Conservation (phyloP, 2,797 vertebrate genomes). For the Sitta carolinensis region DNA sequence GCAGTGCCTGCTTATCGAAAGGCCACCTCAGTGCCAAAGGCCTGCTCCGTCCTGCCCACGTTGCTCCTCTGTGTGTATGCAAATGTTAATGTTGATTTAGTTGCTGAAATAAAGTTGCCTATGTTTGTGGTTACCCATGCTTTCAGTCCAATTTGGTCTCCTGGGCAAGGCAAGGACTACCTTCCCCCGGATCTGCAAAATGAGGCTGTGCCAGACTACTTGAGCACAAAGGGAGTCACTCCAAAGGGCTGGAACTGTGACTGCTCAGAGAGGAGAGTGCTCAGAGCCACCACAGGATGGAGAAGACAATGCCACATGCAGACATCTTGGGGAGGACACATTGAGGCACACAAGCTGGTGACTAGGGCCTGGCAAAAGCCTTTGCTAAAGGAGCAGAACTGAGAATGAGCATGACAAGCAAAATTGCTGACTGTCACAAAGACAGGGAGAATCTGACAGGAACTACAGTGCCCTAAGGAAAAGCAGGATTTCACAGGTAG, state of each 20-base stretch:
- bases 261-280: background rate
- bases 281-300: background rate
- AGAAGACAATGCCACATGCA: background rate
- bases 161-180: background rate
- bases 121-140: background rate
- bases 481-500: background rate
- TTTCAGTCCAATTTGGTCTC: background rate
- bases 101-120: background rate
- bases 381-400: background rate
- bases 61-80: background rate
- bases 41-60: background rate
- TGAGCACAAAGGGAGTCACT: background rate
- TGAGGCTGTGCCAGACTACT: background rate
- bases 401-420: background rate
- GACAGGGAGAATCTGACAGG: background rate
- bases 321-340: no score
- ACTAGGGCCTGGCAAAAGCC: background rate
- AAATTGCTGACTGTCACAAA: background rate
- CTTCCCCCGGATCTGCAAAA: background rate
- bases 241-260: background rate
- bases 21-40: background rate
- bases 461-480: background rate
- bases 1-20: background rate
- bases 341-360: background rate
- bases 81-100: background rate